These are phyloP conservation scores for Meriones unguiculatus DNA, from an alignment of 2,113 vertebrate genomes.

Conservation along the genomic window DNA sequence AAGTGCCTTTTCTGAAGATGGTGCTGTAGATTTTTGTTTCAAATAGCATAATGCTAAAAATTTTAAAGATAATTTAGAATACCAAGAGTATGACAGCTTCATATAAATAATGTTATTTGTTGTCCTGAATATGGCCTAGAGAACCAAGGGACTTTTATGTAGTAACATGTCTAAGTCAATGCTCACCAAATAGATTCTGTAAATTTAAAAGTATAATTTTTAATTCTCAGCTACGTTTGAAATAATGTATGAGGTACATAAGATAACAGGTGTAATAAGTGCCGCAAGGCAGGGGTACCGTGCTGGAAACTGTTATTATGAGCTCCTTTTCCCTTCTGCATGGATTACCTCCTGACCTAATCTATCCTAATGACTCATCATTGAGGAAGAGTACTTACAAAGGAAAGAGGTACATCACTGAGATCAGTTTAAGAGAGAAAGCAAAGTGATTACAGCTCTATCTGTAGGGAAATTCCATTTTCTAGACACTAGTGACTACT, in stretches of 20 bases:
- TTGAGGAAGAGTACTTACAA: constrained; percentile 17
- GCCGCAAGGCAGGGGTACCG: background rate
- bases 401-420: background rate
- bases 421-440: constrained; percentile 30
- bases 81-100: constrained; percentile 90
- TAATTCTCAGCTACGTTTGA: constrained; percentile 51
- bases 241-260: background rate
- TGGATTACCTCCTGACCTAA: background rate
- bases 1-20: constrained; percentile 99
- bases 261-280: background rate
- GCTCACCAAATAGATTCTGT: constrained; percentile 83
- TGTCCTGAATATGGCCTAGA: constrained; percentile 90
- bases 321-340: background rate
- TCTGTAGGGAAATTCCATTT: constrained; percentile 30
- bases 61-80: constrained; percentile 84
- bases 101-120: constrained; percentile 87
- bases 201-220: constrained; percentile 61
- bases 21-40: constrained; percentile 94
- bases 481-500: constrained; percentile 40
- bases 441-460: constrained; percentile 9
- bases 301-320: constrained; percentile 18
- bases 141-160: constrained; percentile 77
- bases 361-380: constrained; percentile 51
- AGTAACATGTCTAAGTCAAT: constrained; percentile 69
- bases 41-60: constrained; percentile 85